These are phyloP conservation scores for Drosophila emarginata DNA, from an alignment of 2,888 invertebrate species.

Conservation along the genomic window DNA sequence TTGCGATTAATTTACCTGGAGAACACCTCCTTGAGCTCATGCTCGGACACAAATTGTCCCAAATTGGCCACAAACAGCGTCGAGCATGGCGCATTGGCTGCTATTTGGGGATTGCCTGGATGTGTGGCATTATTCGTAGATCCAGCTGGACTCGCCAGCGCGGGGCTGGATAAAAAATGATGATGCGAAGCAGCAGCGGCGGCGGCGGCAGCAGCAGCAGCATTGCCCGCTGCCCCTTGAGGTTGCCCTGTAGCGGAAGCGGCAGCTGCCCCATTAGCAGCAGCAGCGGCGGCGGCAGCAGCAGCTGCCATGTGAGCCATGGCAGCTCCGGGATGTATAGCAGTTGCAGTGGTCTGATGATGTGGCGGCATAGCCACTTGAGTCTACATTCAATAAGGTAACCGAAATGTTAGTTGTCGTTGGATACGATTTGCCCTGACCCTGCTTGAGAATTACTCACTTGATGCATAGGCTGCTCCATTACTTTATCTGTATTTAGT, in stretches of 20 bases:
- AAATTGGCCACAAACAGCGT: constrained; percentile 99
- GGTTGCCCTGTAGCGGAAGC: constrained; percentile 78
- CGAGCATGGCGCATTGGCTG: constrained; percentile 94
- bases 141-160: constrained; percentile 93
- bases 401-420: neutral
- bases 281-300: constrained; percentile 65
- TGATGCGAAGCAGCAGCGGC: constrained; percentile 84
- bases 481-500: constrained; percentile 89
- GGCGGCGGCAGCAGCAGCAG: constrained; percentile 56
- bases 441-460: constrained; percentile 66
- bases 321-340: constrained; percentile 85
- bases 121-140: constrained; percentile 84
- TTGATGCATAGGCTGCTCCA: constrained; percentile 83
- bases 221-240: constrained; percentile 51
- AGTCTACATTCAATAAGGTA: constrained; percentile 78
- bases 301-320: constrained; percentile 85
- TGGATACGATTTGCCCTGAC: too few relatives aligned
- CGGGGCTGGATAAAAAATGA: constrained; percentile 96
- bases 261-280: constrained; percentile 52
- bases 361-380: constrained; percentile 84
- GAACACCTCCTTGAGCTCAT: constrained; percentile 99
- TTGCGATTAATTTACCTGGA: constrained; percentile 88
- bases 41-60: constrained; percentile 98
- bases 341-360: constrained; percentile 82
- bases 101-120: constrained; percentile 83